phyloP scores from a whole-genome alignment of 2,888 invertebrate genomes.

The Malthinus flaveolus region DNA sequence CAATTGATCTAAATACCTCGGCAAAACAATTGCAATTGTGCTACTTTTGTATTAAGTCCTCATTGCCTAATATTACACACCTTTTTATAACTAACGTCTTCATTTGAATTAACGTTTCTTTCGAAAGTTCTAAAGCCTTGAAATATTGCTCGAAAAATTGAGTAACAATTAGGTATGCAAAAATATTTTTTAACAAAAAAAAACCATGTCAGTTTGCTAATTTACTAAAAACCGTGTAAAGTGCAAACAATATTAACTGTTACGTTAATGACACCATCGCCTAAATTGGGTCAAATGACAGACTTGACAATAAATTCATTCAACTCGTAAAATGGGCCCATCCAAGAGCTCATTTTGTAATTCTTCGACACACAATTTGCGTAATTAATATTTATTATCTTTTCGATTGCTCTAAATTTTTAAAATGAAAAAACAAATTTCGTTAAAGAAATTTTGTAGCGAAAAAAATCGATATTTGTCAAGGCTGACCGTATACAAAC shows the following conservation, averaged over 20 bases:
- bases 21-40: slow-evolving; percentile 20
- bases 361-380: too few species aligned
- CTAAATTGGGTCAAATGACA: not conserved
- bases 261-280: too few species aligned
- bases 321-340: too few species aligned
- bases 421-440: too few species aligned
- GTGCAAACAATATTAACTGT: too few species aligned
- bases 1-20: slow-evolving; percentile 15
- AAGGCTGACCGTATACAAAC: not conserved
- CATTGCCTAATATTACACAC: not conserved
- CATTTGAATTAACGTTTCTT: not conserved
- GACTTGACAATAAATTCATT: not conserved
- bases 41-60: slow-evolving; percentile 12
- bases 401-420: too few species aligned
- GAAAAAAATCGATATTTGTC: slow-evolving; percentile 5
- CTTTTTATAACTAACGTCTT: not conserved
- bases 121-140: slow-evolving; percentile 4
- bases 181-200: not conserved
- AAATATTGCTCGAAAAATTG: not conserved
- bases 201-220: too few species aligned
- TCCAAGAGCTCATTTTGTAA: too few species aligned
- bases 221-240: too few species aligned
- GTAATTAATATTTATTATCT: too few species aligned
- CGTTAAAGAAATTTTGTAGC: not conserved
- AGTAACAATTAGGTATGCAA: not conserved